A percentile compares a stretch with the other conserved stretches of the same genome.
Conservation (phyloP, 2,113 vertebrate species). For the Cygnus buccinator region DNA sequence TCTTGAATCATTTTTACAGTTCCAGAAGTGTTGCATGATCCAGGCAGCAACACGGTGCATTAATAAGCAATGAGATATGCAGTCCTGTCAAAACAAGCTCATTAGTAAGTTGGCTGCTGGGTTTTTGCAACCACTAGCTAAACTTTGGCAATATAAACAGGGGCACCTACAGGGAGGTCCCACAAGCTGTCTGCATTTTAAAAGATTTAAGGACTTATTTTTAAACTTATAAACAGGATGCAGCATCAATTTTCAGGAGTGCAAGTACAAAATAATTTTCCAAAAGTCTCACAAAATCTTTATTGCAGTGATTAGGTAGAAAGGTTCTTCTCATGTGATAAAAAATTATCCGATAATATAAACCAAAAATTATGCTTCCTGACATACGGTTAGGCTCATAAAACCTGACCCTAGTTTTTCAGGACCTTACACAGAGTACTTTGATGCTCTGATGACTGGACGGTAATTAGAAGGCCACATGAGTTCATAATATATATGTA, state of each 20-base stretch:
- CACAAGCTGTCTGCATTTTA: constrained; percentile 11
- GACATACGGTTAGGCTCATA: neutral
- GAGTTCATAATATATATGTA: neutral
- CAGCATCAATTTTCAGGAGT: constrained; percentile 7
- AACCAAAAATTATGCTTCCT: neutral
- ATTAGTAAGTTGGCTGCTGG: constrained; percentile 56
- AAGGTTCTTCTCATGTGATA: neutral
- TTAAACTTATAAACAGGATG: constrained; percentile 3
- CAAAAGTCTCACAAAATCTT: constrained; percentile 29
- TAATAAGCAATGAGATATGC: constrained; percentile 62
- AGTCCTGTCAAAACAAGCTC: constrained; percentile 66
- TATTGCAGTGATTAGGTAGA: constrained; percentile 7
- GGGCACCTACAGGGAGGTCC: constrained; percentile 51
- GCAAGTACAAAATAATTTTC: constrained; percentile 17
- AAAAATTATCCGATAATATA: neutral
- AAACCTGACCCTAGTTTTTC: constrained; percentile 12
- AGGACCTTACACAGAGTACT: constrained; percentile 13
- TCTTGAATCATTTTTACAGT: constrained; percentile 51
- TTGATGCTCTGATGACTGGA: constrained; percentile 14
- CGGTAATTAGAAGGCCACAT: constrained; percentile 46
- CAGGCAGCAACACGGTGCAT: constrained; percentile 36
- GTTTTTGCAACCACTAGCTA: constrained; percentile 52
- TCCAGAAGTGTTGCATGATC: constrained; percentile 54
- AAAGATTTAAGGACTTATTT: constrained; percentile 49
- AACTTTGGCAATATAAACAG: constrained; percentile 55